Percentiles rank a stretch among this genome's conserved stretches.
These are phyloP conservation scores for Zosterops borbonicus DNA, from an alignment of 2,113 vertebrate genomes.

Conservation along the genomic window DNA sequence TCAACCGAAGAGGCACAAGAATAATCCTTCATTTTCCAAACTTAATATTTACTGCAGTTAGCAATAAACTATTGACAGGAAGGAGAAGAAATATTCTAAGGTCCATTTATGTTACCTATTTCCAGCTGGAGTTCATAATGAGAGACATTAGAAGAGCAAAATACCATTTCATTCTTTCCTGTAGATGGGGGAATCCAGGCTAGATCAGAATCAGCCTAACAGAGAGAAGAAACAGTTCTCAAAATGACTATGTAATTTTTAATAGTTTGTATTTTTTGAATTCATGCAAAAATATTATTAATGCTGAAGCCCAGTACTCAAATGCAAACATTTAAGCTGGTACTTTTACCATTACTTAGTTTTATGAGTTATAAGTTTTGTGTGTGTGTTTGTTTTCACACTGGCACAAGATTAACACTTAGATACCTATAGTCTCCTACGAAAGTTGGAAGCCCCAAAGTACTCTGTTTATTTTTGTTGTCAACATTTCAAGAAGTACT, in stretches of 20 bases:
- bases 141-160: conserved; percentile 79
- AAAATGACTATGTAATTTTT: not conserved
- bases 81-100: not conserved
- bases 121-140: conserved; percentile 93
- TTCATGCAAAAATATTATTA: not conserved
- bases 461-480: not conserved
- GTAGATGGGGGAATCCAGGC: conserved; percentile 75
- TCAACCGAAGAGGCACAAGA: not conserved
- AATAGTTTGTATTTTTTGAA: not conserved
- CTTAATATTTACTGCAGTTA: not conserved
- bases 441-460: not conserved
- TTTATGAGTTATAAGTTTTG: not conserved
- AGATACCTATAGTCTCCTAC: not conserved
- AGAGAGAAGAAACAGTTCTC: conserved; percentile 7
- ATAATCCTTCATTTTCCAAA: not conserved
- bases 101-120: conserved; percentile 82
- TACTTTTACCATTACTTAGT: not conserved
- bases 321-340: not conserved
- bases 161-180: conserved; percentile 75
- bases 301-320: not conserved
- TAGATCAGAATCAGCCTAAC: conserved; percentile 79
- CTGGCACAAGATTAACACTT: not conserved
- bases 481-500: not conserved
- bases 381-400: not conserved
- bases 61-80: not conserved